These are phyloP conservation scores for Thymelicus sylvestris DNA, from an alignment of 2,888 invertebrate genomes.

Conservation along the genomic window DNA sequence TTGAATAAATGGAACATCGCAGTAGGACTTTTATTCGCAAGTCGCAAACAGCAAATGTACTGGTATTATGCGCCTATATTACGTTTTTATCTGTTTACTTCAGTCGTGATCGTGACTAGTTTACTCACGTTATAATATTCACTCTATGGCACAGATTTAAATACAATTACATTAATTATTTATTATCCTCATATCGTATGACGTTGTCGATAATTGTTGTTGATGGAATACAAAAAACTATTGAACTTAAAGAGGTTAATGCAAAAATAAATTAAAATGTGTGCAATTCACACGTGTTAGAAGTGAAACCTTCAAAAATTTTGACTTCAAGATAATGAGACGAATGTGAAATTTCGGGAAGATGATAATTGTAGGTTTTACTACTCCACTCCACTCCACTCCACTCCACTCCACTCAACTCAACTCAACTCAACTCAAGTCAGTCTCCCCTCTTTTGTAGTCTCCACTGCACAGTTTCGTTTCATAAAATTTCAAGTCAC, in stretches of 20 bases:
- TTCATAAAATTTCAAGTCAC: too few species aligned
- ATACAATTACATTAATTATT: neutral
- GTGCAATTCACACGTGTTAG: too few species aligned
- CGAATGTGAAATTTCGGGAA: too few species aligned
- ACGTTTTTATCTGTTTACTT: neutral
- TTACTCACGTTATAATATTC: slow-evolving; percentile 7
- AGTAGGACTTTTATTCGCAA: neutral
- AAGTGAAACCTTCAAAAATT: too few species aligned
- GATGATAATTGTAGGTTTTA: too few species aligned
- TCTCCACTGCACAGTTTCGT: too few species aligned
- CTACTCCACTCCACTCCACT: too few species aligned
- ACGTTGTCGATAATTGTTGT: neutral
- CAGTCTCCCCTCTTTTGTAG: too few species aligned
- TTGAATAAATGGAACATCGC: neutral
- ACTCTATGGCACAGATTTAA: neutral
- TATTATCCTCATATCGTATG: neutral
- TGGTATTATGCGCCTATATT: neutral
- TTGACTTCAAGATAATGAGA: too few species aligned
- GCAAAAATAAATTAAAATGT: too few species aligned
- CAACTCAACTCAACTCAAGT: too few species aligned
- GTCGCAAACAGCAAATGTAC: neutral
- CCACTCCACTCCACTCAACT: too few species aligned
- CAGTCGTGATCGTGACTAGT: slow-evolving; percentile 5
- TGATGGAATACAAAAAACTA: neutral
- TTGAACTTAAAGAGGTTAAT: neutral